These are phyloP conservation scores for Vulpes lagopus DNA, from an alignment of 2,113 vertebrate genomes.

Conservation along the genomic window DNA sequence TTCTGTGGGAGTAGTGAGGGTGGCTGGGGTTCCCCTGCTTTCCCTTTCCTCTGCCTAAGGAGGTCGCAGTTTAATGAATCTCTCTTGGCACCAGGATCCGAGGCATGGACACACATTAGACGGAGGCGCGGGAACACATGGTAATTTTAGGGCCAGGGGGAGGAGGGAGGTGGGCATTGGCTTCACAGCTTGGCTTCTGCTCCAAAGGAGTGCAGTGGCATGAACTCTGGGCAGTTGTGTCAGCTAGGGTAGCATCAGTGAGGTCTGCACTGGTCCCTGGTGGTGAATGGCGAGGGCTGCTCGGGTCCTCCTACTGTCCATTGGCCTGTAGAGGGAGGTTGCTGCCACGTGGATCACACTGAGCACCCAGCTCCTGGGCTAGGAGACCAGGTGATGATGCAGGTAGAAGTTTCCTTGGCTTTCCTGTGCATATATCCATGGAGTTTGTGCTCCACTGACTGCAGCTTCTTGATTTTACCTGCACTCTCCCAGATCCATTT, in stretches of 20 bases:
- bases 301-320: neutral
- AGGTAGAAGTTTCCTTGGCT: neutral
- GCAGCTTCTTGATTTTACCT: neutral
- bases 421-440: neutral
- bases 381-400: neutral
- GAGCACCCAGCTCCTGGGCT: neutral
- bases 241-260: neutral
- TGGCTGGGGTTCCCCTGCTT: neutral
- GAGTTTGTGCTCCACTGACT: neutral
- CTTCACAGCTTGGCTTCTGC: neutral
- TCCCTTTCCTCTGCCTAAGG: neutral
- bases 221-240: neutral
- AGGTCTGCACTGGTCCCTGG: neutral
- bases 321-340: neutral
- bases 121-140: neutral
- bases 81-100: neutral
- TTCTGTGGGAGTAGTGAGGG: neutral
- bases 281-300: neutral
- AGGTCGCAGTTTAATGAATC: neutral
- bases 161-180: too few species aligned
- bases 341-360: neutral
- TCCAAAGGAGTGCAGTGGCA: neutral
- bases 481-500: neutral
- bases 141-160: neutral
- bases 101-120: neutral